Conservation (phyloP, 53 echinoderm and acorn worm species). For the Stichopus horrens region DNA sequence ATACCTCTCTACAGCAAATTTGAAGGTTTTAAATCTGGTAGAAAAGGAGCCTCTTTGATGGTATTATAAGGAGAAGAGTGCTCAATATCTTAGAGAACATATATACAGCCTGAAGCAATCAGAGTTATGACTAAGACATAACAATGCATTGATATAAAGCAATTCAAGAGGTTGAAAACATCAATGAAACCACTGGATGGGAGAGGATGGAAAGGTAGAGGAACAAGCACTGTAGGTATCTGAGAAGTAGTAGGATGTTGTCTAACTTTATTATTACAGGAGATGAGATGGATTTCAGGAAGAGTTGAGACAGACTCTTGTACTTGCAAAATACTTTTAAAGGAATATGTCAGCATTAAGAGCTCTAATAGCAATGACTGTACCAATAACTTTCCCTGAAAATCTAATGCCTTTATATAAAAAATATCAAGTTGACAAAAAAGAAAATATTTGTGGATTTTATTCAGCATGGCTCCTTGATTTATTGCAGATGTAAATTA, state of each 20-base stretch:
- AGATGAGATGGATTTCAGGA: not conserved
- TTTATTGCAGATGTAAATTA: no score
- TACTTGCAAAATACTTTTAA: not conserved
- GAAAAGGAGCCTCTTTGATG: not conserved
- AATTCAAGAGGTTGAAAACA: not conserved
- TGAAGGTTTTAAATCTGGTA: not conserved
- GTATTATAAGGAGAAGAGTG: slow-evolving; percentile 1
- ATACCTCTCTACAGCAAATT: not conserved
- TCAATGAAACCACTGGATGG: not conserved
- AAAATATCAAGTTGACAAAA: no score
- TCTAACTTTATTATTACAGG: not conserved
- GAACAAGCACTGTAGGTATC: not conserved
- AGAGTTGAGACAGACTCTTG: not conserved
- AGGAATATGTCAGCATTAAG: not conserved
- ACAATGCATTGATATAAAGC: slow-evolving; percentile 20
- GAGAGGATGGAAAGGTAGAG: not conserved
- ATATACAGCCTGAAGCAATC: not conserved
- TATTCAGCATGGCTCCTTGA: no score
- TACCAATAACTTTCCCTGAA: no score
- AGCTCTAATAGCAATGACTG: no score
- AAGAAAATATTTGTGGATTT: no score
- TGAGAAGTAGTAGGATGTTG: not conserved
- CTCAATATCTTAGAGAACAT: slow-evolving; percentile 7
- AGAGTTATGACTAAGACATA: slow-evolving; percentile 39
- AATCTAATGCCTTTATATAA: no score